Percentiles rank a stretch among this genome's conserved stretches.
phyloP scores from a whole-genome alignment of 1,140 invertebrate species.

The Tyrophagus putrescentiae region DNA sequence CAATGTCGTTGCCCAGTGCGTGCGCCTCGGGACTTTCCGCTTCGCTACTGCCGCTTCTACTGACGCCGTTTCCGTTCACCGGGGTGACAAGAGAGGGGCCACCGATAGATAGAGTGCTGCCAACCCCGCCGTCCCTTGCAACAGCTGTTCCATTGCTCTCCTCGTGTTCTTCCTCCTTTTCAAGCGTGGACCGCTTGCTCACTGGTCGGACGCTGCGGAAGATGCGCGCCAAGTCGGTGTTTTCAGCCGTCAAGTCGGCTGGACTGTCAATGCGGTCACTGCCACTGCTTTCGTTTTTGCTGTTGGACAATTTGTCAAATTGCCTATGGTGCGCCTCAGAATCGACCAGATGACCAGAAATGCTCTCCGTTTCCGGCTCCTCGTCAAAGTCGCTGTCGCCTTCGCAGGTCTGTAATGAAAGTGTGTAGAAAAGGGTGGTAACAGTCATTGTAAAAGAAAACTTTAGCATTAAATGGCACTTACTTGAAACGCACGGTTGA shows the following conservation, averaged over 20 bases:
- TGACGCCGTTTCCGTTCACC: background rate
- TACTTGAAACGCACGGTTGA: conserved; percentile 13
- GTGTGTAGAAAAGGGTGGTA: background rate
- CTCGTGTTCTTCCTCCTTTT: too few species aligned
- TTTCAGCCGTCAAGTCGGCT: background rate
- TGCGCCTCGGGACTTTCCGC: background rate
- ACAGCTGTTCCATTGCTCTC: background rate
- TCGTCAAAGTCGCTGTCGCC: background rate
- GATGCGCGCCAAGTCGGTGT: background rate
- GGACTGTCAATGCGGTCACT: background rate
- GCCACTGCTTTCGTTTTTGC: background rate
- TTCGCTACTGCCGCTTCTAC: background rate
- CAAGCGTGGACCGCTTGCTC: too few species aligned
- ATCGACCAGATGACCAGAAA: background rate
- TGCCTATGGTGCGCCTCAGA: too few species aligned
- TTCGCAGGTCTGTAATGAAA: background rate
- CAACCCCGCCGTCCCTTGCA: too few species aligned
- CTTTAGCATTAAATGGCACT: background rate
- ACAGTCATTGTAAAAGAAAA: background rate
- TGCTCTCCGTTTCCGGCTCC: background rate
- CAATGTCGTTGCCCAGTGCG: background rate
- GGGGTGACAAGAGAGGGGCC: too few species aligned
- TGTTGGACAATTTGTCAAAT: background rate
- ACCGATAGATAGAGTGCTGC: too few species aligned
- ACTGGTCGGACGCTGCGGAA: background rate